Percentiles rank a stretch among this genome's conserved stretches.
Evolutionary conservation across 2,888 invertebrate genomes (phyloP).

Genomic region (Harpalus rufipes): DNA sequence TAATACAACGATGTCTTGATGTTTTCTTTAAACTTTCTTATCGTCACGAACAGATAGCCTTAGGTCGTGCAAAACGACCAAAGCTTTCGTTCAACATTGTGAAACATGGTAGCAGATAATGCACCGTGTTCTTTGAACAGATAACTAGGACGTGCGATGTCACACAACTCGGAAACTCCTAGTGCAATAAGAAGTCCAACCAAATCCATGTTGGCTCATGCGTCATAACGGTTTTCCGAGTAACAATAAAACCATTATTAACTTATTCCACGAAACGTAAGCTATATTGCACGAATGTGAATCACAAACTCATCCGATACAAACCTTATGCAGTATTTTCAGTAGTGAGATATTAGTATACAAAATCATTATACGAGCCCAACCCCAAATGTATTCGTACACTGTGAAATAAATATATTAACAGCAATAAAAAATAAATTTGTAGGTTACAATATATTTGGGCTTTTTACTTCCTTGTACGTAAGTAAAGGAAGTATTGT

Average conservation of each 20-base stretch:
- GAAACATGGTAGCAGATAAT: background rate
- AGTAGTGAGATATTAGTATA: no score
- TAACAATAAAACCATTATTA: background rate
- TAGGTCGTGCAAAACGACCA: background rate
- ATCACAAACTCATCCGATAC: no score
- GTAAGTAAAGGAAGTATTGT: no score
- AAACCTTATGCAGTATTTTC: no score
- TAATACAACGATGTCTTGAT: no score
- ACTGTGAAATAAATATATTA: no score
- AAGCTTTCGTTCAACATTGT: background rate
- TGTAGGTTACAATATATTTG: no score
- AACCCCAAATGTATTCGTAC: no score
- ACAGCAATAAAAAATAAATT: no score
- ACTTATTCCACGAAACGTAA: background rate
- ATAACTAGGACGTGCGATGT: background rate
- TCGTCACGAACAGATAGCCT: background rate
- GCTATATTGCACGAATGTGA: no score
- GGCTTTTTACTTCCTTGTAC: no score
- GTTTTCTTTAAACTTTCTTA: background rate
- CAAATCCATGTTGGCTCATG: background rate
- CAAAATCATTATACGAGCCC: no score
- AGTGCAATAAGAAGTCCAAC: background rate
- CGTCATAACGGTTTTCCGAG: background rate
- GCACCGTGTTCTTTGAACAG: background rate
- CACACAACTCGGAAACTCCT: background rate